Percentiles rank a stretch among this genome's conserved stretches.
These are phyloP conservation scores for Potorous gilbertii DNA, from an alignment of 2,797 vertebrate species.

Conservation along the genomic window DNA sequence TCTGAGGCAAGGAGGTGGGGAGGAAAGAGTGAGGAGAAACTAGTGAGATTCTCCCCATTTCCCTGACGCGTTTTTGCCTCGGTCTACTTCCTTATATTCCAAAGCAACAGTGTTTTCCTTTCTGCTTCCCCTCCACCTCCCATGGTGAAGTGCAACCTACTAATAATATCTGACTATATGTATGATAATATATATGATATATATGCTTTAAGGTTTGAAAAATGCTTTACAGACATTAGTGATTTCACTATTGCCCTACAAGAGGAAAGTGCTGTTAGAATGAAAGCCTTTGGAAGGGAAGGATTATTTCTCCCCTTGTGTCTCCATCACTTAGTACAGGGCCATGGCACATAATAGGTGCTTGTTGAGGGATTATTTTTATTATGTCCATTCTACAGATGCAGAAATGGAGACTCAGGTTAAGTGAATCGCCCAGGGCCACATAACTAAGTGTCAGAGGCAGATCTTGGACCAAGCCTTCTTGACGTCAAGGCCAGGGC, in stretches of 20 bases:
- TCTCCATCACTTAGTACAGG: background rate
- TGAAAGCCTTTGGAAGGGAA: background rate
- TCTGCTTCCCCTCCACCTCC: background rate
- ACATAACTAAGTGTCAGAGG: background rate
- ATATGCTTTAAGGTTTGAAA: background rate
- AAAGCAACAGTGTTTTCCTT: background rate
- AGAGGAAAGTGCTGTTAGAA: background rate
- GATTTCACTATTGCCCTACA: background rate
- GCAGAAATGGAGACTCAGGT: background rate
- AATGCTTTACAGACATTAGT: background rate
- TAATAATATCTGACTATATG: too few species aligned
- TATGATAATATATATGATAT: too few species aligned
- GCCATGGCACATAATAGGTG: background rate
- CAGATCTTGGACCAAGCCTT: background rate
- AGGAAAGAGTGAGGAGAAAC: background rate
- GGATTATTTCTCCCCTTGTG: background rate
- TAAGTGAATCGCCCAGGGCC: background rate
- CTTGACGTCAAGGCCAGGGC: background rate
- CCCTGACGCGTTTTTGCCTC: background rate
- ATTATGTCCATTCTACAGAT: background rate
- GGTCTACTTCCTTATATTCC: slow-evolving; percentile 16
- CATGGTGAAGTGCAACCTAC: background rate
- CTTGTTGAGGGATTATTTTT: background rate
- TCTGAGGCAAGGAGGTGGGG: background rate
- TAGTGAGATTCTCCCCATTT: background rate